Base-by-base conservation (phyloP, 2,888 invertebrate genomes). In the Drosophila flavopinicola region DNA sequence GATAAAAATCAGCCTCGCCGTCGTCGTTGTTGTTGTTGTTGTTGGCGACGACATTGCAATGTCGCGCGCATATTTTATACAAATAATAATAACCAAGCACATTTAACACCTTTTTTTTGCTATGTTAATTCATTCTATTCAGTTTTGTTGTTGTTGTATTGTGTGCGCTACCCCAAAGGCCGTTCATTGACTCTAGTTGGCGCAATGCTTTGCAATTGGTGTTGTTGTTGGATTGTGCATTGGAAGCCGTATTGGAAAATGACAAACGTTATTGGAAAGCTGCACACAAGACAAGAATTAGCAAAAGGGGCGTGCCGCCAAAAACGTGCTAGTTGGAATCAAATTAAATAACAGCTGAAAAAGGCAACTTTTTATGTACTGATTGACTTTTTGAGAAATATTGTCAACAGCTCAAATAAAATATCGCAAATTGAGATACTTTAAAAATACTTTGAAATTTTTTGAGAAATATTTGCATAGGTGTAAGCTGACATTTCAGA, bases 121-220 rank as follows among this genome's bases (percentile, higher is more conserved):
- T 42, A 68, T 60, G 20, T 59, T 49, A 56, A 64, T 66, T 60
- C 54, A 75, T 75, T 57, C 60, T 54, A 66, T 51, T 47, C 54
- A 49, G 24, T 24, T 25, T 33, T 25, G 24, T 38, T 52, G 17
- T 32, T 64, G 29, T 47, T 49, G 30, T 44, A n/a, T n/a, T 59
- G 33, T 9, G 15, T 38, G 17, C 29, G 66, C 45, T 41, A 44
- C 10, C n/a, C 23, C 53, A 87, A 85, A 87, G 87, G 82, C 74
- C 85, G 82, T 83, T 83, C 82, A 82, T 83, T 83, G 82, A 83
- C 82, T 76, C 65, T 20, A 33, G 39, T 2, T 29, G 10, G 6
- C 24, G 45, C 42, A 24, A 51, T 59, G 23, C n/a, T n/a, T n/a
- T n/a, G n/a, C n/a, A n/a, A n/a, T 45, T 29, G 52, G 41, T 79